These are phyloP conservation scores for Lepidothrix coronata DNA, from an alignment of 2,113 vertebrate species.

Conservation along the genomic window DNA sequence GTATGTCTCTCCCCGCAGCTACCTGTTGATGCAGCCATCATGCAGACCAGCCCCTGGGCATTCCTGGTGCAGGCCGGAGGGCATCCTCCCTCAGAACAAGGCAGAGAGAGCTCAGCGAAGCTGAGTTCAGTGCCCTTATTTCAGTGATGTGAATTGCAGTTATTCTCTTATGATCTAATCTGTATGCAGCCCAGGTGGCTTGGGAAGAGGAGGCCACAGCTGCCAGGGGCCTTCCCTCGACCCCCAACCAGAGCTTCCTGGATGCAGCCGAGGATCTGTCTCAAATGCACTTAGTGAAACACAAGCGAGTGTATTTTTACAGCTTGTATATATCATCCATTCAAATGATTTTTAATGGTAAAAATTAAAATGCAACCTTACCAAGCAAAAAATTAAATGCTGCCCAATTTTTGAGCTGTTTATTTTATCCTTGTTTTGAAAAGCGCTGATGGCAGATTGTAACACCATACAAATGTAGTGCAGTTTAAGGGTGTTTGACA, in stretches of 20 bases:
- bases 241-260: background rate
- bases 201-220: background rate
- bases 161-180: background rate
- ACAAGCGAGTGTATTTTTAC: background rate
- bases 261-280: background rate
- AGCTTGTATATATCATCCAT: background rate
- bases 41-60: background rate
- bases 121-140: background rate
- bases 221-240: fast-evolving
- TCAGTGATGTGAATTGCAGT: background rate
- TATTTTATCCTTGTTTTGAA: constrained; percentile 2
- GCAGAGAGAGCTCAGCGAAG: fast-evolving
- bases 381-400: constrained; percentile 12
- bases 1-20: background rate
- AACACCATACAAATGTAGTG: background rate
- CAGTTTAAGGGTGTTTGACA: background rate
- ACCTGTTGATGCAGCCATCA: background rate
- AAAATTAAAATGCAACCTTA: constrained; percentile 32
- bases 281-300: background rate
- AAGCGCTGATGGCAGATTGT: constrained; percentile 11
- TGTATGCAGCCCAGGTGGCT: background rate
- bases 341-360: background rate
- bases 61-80: background rate
- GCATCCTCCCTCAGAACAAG: background rate
- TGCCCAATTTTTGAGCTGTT: background rate